phyloP scores from a whole-genome alignment of 2,113 vertebrate genomes.

The Gallinago paraguaiae region DNA sequence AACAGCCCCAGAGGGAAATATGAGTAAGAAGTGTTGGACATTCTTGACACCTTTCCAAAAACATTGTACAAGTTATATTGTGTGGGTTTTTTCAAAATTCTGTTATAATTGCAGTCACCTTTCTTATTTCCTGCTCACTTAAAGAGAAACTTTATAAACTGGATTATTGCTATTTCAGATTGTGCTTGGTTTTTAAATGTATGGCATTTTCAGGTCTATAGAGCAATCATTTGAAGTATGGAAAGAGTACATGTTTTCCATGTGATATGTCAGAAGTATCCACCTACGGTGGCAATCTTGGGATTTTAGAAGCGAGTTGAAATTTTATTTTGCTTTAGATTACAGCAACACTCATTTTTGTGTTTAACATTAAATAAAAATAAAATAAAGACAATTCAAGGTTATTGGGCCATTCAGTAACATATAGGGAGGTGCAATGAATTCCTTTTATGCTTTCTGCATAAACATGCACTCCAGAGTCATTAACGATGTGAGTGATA shows the following conservation, averaged over 20 bases:
- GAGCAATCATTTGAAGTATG: background rate
- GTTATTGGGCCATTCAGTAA: background rate
- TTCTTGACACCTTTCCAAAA: constrained; percentile 27
- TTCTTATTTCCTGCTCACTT: constrained; percentile 7
- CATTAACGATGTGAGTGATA: background rate
- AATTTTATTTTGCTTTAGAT: background rate
- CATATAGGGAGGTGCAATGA: background rate
- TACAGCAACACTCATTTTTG: background rate
- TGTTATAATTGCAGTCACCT: background rate
- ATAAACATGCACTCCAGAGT: background rate
- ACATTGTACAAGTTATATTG: background rate
- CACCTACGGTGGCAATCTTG: background rate
- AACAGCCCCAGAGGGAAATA: background rate
- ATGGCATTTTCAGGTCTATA: background rate
- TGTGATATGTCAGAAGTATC: background rate
- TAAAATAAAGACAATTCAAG: background rate
- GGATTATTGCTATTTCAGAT: background rate
- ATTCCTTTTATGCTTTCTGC: background rate
- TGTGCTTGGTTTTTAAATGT: background rate
- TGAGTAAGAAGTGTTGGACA: background rate
- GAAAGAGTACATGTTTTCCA: background rate
- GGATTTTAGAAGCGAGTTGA: background rate
- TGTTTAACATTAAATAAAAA: background rate
- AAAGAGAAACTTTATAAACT: background rate
- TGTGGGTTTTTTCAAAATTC: background rate